phyloP scores from a whole-genome alignment of 2,888 invertebrate genomes.

The Operophtera brumata region DNA sequence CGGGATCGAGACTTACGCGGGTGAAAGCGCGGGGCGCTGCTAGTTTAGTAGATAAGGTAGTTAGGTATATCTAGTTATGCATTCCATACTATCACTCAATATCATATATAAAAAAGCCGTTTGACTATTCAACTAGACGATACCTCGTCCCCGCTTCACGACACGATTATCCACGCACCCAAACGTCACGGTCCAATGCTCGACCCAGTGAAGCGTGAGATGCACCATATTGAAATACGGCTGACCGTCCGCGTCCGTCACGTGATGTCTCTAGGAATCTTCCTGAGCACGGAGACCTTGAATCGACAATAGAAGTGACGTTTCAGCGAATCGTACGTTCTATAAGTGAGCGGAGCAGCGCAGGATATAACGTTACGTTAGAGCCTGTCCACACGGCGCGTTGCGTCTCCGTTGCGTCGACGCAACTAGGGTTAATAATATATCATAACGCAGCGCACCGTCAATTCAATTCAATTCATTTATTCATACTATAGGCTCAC shows the following conservation, averaged over 20 bases:
- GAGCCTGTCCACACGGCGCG: too few relatives aligned
- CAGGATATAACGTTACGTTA: too few relatives aligned
- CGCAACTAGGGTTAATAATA: too few relatives aligned
- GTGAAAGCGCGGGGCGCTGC: too few relatives aligned
- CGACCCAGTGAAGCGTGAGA: conserved; percentile 51
- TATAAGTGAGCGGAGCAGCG: not conserved
- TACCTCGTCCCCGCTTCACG: conserved; percentile 40
- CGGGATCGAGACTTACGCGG: too few relatives aligned
- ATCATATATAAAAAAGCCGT: conserved; percentile 9
- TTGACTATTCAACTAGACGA: conserved; percentile 27
- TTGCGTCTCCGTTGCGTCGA: too few relatives aligned
- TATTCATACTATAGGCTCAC: too few relatives aligned
- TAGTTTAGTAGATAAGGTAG: conserved; percentile 36
- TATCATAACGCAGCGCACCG: too few relatives aligned
- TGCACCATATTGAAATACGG: conserved; percentile 75
- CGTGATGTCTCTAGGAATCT: conserved; percentile 62
- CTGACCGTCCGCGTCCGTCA: conserved; percentile 58
- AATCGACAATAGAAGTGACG: conserved; percentile 1
- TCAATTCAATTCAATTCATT: too few relatives aligned
- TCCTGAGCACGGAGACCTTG: not conserved
- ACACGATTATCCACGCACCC: conserved; percentile 60
- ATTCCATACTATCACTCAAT: not conserved
- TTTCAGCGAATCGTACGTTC: not conserved
- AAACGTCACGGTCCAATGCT: conserved; percentile 56
- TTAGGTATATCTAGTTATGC: too few relatives aligned